Base-by-base conservation (phyloP, 2,888 invertebrate genomes). In the Diarsia brunnea region DNA sequence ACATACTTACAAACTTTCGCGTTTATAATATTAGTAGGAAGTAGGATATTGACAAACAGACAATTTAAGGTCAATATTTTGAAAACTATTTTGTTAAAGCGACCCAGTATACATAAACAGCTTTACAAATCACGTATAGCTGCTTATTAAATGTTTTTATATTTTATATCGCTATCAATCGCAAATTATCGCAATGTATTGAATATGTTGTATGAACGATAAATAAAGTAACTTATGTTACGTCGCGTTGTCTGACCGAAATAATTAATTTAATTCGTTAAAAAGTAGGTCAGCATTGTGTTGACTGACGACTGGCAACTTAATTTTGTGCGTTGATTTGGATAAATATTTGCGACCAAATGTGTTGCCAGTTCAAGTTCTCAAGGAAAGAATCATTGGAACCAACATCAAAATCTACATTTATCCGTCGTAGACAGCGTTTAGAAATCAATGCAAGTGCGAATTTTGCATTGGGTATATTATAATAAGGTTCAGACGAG, bases 181-280 rank as follows among this genome's bases (percentile, higher is more conserved):
- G 11, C 16, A 14, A 61, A 38, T 78, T 24, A 75, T 78, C n/a
- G 27, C 19, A 68, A 16, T 68, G 47, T 78, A n/a, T 69, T 49
- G 4, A 78, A 55, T 78, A 78, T 11, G 10, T 49, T 38, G 38
- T 8, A 58, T 55, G 38, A 68, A 68, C 4, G 38, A 69, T 58
- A 79, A 47, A 69, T 58, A 79, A 47, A 24, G 16, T 51, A 24
- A 66, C 16, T 27, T 38, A 43, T n/a, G 11, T 79, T 49, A 49
- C 27, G 55, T 38, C 47, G 27, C 12, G 24, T 65, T 21, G 51
- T 21, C 51, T 65, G 12, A 45, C 51, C 31, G 51, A 31, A 69
- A 78, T 66, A 53, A 65, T 24, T 53, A 47, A 24, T 47, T 75
- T 27, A 43, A 24, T 58, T 73, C 5, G 10, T 14, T 8, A 72